phyloP scores from a whole-genome alignment of 2,888 invertebrate genomes.

The Pecten maximus region DNA sequence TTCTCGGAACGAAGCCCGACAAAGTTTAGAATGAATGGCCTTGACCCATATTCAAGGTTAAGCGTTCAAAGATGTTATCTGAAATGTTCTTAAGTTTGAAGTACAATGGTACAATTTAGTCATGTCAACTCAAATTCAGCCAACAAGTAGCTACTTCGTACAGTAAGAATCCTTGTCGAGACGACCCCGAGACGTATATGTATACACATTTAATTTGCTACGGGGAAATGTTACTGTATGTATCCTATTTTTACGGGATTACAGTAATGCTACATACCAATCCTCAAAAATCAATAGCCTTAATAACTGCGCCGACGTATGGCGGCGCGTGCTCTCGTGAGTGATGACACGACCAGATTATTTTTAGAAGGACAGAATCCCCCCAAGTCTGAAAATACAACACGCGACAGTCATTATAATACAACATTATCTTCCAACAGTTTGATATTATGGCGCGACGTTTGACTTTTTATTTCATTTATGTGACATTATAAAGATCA shows the following conservation, averaged over 20 bases:
- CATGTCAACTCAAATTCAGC: no score
- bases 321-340: neutral
- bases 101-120: no score
- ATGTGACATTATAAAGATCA: no score
- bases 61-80: no score
- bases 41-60: no score
- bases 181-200: neutral
- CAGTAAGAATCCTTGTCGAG: neutral
- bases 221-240: neutral
- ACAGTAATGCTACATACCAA: neutral
- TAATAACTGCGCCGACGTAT: neutral
- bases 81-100: no score
- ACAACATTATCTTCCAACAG: no score
- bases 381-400: neutral
- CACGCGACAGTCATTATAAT: neutral
- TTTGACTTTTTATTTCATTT: no score
- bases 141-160: no score
- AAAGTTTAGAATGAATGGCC: no score
- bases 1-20: no score
- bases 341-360: neutral
- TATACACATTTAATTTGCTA: neutral
- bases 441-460: no score
- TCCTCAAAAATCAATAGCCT: constrained; percentile 4
- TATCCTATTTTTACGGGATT: neutral
- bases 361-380: neutral